Conservation (phyloP, 2,113 vertebrate genomes). For the Eudyptes chrysolophus region DNA sequence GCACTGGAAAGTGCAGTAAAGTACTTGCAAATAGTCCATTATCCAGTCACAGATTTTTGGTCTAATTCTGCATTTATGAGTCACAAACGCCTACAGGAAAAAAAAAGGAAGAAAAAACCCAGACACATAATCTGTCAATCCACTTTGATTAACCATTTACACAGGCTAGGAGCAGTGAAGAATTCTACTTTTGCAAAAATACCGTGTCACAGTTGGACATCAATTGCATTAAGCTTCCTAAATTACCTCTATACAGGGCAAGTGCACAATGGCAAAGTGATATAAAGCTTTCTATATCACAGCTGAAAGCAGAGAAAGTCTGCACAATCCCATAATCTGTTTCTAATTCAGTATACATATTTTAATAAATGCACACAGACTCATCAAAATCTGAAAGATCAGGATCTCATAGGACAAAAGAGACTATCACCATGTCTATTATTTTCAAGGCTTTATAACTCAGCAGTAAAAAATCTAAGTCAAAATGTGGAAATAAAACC, state of each 20-base stretch:
- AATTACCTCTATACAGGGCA: constrained; percentile 4
- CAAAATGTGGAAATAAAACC: constrained; percentile 3
- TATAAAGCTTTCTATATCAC: not conserved
- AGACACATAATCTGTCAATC: constrained; percentile 54
- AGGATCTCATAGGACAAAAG: not conserved
- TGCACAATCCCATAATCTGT: constrained; percentile 21
- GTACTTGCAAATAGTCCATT: constrained; percentile 58
- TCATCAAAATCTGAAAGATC: not conserved
- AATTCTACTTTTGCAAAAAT: constrained; percentile 2
- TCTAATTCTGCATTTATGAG: constrained; percentile 71
- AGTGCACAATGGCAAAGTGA: not conserved
- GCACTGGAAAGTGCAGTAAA: constrained; percentile 43
- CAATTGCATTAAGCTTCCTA: not conserved
- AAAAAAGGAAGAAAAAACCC: not conserved
- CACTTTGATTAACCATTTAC: constrained; percentile 29
- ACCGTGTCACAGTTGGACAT: not conserved
- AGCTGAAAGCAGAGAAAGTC: not conserved
- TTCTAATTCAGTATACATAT: constrained; percentile 15
- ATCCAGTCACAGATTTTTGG: constrained; percentile 39
- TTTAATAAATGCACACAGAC: not conserved
- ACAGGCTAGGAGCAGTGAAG: not conserved
- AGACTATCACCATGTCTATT: not conserved
- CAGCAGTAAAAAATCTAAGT: not conserved
- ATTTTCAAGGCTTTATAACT: not conserved
- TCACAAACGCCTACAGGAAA: constrained; percentile 64